Percentiles rank a stretch among this genome's conserved stretches.
phyloP scores from a whole-genome alignment of 2,888 invertebrate species.

The Catocala fraxini region DNA sequence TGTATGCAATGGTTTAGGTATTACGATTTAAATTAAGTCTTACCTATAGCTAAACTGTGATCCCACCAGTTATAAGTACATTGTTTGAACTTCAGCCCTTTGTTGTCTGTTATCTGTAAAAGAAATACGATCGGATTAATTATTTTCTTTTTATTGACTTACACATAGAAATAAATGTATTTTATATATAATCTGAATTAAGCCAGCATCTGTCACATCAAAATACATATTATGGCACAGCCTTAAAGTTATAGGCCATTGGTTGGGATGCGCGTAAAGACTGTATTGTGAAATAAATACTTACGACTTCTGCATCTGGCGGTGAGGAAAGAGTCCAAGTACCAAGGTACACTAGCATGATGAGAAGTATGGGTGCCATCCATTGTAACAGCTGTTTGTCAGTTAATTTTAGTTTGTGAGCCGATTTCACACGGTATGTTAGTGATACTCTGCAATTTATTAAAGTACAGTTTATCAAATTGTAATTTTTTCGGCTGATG shows the following conservation, averaged over 20 bases:
- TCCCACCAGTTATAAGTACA: constrained; percentile 98
- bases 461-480: not conserved
- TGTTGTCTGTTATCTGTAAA: constrained; percentile 90
- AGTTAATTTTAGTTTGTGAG: constrained; percentile 96
- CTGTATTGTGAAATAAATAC: constrained; percentile 47
- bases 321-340: constrained; percentile 97
- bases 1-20: no score
- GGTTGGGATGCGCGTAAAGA: no score
- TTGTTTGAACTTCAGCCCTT: constrained; percentile 94
- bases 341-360: constrained; percentile 95
- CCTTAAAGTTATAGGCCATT: no score
- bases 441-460: constrained; percentile 92
- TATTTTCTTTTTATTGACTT: no score
- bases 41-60: constrained; percentile 96
- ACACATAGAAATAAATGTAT: no score
- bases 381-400: constrained; percentile 97
- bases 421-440: constrained; percentile 97
- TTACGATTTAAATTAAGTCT: constrained; percentile 21
- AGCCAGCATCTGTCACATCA: no score
- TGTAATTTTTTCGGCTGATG: no score
- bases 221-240: no score
- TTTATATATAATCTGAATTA: no score
- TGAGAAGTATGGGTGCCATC: constrained; percentile 96
- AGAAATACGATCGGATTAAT: constrained; percentile 2
- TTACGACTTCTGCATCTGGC: constrained; percentile 92